Conservation (phyloP, 2,888 invertebrate genomes). For the Odontomyia ornata region DNA sequence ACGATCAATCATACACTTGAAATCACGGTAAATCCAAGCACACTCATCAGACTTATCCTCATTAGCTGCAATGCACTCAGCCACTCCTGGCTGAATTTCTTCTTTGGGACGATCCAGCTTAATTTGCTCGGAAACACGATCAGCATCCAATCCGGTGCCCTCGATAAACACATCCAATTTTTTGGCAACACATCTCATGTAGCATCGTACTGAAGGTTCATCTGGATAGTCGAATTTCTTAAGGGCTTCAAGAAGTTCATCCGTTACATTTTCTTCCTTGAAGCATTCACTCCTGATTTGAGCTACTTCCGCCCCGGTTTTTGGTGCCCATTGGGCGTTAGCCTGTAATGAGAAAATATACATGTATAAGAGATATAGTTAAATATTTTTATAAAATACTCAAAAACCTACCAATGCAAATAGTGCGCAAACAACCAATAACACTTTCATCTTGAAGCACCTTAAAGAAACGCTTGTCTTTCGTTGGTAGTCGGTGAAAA, state of each 20-base stretch:
- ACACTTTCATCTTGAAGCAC: neutral
- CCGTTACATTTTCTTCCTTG: conserved; percentile 4
- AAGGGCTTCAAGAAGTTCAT: neutral
- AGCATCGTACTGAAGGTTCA: conserved; percentile 15
- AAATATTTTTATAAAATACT: neutral
- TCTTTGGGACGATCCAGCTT: neutral
- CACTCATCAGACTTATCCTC: neutral
- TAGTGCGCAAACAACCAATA: neutral
- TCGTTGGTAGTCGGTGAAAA: neutral
- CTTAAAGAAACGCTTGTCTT: neutral
- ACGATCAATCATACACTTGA: conserved; percentile 29
- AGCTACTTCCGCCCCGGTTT: neutral
- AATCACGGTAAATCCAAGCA: conserved; percentile 24
- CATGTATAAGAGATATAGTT: neutral
- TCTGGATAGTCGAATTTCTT: conserved; percentile 36
- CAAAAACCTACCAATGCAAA: neutral
- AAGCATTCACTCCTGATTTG: conserved; percentile 12
- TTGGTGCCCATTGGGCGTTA: neutral
- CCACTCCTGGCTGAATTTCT: neutral
- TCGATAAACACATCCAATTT: neutral
- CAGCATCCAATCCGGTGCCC: neutral
- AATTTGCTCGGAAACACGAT: neutral
- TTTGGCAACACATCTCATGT: neutral
- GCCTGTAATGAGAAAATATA: neutral
- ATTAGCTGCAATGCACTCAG: conserved; percentile 16